Conservation (phyloP, 2,113 vertebrate genomes). For the Agapornis roseicollis region DNA sequence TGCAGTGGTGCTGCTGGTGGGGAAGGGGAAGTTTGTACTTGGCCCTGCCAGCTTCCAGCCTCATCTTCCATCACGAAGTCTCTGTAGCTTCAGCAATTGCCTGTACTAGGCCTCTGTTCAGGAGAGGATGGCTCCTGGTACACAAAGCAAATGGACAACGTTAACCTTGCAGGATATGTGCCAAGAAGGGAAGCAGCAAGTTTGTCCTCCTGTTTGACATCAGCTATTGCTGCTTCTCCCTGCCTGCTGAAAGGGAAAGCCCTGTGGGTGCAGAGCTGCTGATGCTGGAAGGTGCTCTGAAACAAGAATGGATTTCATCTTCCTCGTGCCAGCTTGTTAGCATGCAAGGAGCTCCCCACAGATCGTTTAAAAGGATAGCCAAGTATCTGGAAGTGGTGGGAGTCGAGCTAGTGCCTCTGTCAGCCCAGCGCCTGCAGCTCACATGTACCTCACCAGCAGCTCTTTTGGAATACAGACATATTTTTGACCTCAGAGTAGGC, state of each 20-base stretch:
- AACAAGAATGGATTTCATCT: not conserved
- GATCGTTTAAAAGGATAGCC: not conserved
- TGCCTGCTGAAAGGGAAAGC: not conserved
- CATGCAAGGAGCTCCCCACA: not conserved
- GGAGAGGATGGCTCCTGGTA: not conserved
- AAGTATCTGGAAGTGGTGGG: not conserved
- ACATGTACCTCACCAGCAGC: not conserved
- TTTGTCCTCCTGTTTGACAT: not conserved
- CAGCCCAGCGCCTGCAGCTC: accelerated
- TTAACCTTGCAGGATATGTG: not conserved
- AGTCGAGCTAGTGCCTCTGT: not conserved
- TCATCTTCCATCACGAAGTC: not conserved
- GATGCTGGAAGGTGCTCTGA: not conserved
- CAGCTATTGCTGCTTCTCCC: not conserved
- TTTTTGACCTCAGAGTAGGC: not conserved
- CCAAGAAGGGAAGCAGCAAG: not conserved
- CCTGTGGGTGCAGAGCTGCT: not conserved
- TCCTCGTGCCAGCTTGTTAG: not conserved
- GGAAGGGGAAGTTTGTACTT: not conserved
- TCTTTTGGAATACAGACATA: not conserved
- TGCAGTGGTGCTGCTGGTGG: not conserved
- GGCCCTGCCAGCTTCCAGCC: not conserved
- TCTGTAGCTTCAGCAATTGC: not conserved
- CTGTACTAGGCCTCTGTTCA: not conserved
- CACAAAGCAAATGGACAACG: not conserved